Base-by-base conservation (phyloP, 1,140 invertebrate genomes). In the Atta cephalotes region DNA sequence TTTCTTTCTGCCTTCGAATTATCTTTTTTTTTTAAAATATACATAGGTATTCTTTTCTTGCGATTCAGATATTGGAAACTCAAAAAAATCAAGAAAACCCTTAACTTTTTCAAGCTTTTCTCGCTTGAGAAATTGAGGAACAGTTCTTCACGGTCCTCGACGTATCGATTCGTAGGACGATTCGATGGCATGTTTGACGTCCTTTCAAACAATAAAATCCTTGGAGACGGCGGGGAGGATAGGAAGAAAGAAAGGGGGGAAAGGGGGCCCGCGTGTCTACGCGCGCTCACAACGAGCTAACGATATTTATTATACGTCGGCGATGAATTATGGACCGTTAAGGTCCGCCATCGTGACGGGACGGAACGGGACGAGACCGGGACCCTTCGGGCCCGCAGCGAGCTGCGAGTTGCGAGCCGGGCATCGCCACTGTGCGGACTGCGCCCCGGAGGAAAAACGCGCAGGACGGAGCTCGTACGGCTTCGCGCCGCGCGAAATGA, bases 241-340 rank as follows among this genome's bases (percentile, higher is more conserved):
- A 25, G 6, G 66, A 14, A 25, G n/a, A n/a, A 14, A 3, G 21
- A 70, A 25, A 5, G n/a, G 5, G 2, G 56, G 35, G 16, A 4
- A 39, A 9, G 18, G 49, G 45, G 31, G 28, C 62, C 66, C 77
- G 58, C 85, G 71, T 70, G 87, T 89, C 74, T 90, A 65, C 82
- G 82, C 79, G 89, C 74, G 74, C 84, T 88, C 85, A 90, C 89
- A 68, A 87, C 85, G 88, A 80, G 84, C 87, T 87, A 89, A 89
- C 91, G 85, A 92, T 92, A 92, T 92, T 92, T 92, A 92, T 92
- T 92, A 92, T 92, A 92, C 85, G 90, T 86, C 89, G 79, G 87
- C 85, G 85, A 92, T 92, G 92, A 92, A 92, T 92, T 92, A 92
- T 92, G 91, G 92, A 89, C 91, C 89, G 90, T 92, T 92, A 92